phyloP scores from a whole-genome alignment of 2,888 invertebrate species.

The Imbricaverruca yamaguchii region DNA sequence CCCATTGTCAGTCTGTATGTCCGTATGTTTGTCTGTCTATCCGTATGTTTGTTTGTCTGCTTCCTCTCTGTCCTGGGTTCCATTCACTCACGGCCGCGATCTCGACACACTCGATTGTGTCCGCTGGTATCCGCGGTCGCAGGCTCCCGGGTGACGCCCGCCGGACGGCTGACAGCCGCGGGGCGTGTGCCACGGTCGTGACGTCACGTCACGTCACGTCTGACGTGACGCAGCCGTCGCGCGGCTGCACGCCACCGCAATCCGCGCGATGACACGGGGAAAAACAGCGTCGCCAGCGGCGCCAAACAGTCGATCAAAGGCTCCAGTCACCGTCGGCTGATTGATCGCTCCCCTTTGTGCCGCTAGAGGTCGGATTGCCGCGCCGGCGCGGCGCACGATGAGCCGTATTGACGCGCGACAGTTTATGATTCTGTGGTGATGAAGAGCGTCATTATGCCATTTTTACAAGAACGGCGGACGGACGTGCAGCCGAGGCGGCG shows the following conservation, averaged over 20 bases:
- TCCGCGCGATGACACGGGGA: background rate
- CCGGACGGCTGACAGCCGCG: background rate
- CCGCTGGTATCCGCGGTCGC: background rate
- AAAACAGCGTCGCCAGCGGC: background rate
- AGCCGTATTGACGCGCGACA: background rate
- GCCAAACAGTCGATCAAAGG: constrained; percentile 6
- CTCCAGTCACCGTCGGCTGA: background rate
- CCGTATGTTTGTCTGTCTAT: no score
- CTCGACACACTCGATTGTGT: background rate
- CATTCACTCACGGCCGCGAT: background rate
- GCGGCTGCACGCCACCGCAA: background rate
- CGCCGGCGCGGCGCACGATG: background rate
- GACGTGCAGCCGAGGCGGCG: background rate
- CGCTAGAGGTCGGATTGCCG: constrained; percentile 2
- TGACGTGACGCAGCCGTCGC: background rate
- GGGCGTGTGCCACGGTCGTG: background rate
- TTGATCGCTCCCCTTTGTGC: constrained; percentile 11
- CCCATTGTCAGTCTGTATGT: no score
- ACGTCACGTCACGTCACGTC: background rate
- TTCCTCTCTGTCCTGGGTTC: no score
- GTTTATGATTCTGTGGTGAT: constrained; percentile 1
- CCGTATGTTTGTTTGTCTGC: no score
- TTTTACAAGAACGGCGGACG: background rate
- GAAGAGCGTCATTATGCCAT: constrained; percentile 14
- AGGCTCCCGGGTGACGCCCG: background rate